phyloP scores from a whole-genome alignment of 2,888 invertebrate genomes.

The Campoletis raptor region DNA sequence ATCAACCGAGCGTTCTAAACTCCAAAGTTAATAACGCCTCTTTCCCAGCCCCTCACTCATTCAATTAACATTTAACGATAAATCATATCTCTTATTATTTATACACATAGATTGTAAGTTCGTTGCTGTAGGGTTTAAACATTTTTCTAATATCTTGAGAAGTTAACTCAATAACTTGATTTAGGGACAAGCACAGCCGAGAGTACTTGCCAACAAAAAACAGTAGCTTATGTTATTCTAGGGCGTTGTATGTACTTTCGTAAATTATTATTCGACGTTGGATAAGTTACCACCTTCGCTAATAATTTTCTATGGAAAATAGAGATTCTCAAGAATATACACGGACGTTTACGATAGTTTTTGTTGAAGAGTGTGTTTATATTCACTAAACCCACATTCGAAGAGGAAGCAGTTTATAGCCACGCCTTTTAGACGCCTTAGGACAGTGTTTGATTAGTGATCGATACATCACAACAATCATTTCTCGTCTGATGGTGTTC shows the following conservation, averaged over 20 bases:
- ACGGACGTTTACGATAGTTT: background rate
- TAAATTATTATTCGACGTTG: background rate
- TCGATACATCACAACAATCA: background rate
- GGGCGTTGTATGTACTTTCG: background rate
- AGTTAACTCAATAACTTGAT: background rate
- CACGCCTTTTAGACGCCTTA: background rate
- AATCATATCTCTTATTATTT: slow-evolving; percentile 47
- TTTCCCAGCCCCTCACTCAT: slow-evolving; percentile 36
- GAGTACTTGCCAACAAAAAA: background rate
- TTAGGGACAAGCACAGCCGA: background rate
- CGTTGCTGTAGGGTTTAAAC: background rate
- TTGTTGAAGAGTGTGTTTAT: background rate
- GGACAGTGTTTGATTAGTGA: background rate
- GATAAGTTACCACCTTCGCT: background rate
- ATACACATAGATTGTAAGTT: background rate
- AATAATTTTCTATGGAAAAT: background rate
- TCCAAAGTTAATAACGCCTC: slow-evolving; percentile 49
- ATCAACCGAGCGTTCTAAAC: slow-evolving; percentile 27
- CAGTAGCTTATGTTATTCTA: background rate
- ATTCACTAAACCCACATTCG: too few species aligned
- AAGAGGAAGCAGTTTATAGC: background rate
- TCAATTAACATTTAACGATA: slow-evolving; percentile 56
- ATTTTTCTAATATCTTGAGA: slow-evolving; percentile 17
- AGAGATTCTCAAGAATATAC: background rate
- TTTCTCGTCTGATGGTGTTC: background rate